Base-by-base conservation (phyloP, 2,113 vertebrate genomes). In the Peromyscus leucopus region DNA sequence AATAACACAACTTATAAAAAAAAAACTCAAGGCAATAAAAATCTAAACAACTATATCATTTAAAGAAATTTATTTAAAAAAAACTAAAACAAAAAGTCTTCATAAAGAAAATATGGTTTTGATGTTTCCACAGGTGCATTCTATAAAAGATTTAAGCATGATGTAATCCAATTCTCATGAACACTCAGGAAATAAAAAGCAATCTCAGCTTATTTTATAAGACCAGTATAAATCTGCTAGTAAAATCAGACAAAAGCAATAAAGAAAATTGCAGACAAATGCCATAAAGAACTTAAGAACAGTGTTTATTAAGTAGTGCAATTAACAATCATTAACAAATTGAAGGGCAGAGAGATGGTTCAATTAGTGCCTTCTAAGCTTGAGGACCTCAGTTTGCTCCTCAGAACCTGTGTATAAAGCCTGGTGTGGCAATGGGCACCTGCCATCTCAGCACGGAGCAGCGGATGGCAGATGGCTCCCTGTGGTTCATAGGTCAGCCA, bases 171-270 rank as follows among this genome's bases (percentile, higher is more conserved):
- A 74, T 55, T 93, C n/a, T 80, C 63, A n/a, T 74, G 55, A 42
- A 90, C 9, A 78, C 71, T 78, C 31, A 78, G 24, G 51, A 90
- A 78, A 89, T 59, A 69, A 42, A 79, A 71, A 16, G 19, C 61
- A 71, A 16, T 86, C 39, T 84, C 31, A n/a, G 51, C 33, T 86
- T 46, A 76, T 86, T 51, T 90, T 79, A 63, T 85, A 57, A 90
- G 80, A 42, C 15, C 71, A 89, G 76, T 28, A 78, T 93, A 90
- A 84, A 78, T 76, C 69, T 90, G 78, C 33, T 48, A 85, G 78
- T 76, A 87, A 93, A 96, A 85, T 12, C 39, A 85, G 71, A 85
- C 72, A 86, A 90, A 28, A 61, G 17, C 59, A 93, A 71, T 78
- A 74, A 75, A 51, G 48, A 67, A 67, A 90, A 71, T 61, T 90